Percentiles rank a stretch among this genome's conserved stretches.
Evolutionary conservation across 23 tunicate genomes (phyloP).

Genomic region (Trididemnum miniatum): DNA sequence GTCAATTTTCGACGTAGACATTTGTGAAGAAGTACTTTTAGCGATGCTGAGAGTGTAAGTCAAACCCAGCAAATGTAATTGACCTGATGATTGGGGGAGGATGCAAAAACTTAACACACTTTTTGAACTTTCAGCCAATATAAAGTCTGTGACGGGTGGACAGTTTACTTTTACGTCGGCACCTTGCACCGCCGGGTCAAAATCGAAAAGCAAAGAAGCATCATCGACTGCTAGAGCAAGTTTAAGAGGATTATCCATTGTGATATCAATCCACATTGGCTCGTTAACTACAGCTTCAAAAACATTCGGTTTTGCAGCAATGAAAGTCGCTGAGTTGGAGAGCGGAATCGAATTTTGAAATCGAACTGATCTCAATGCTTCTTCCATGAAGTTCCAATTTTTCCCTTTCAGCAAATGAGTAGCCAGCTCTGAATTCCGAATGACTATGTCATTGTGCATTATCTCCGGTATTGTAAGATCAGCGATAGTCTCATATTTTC

Average conservation of each 20-base stretch:
- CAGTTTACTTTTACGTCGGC: neutral
- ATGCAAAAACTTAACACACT: constrained; percentile 27
- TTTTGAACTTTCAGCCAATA: constrained; percentile 21
- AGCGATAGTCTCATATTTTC: neutral
- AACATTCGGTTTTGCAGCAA: neutral
- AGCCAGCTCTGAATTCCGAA: neutral
- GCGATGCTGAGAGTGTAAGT: constrained; percentile 36
- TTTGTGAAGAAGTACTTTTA: constrained; percentile 5
- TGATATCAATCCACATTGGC: constrained; percentile 41
- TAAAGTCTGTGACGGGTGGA: constrained; percentile 26
- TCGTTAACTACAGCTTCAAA: constrained; percentile 39
- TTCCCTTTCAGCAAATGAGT: neutral
- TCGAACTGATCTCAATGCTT: constrained; percentile 6
- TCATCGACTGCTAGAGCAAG: constrained; percentile 30
- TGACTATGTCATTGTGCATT: neutral
- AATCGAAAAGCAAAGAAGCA: constrained; percentile 23
- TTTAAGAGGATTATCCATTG: constrained; percentile 37
- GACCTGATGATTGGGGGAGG: constrained; percentile 26
- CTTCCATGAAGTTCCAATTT: constrained; percentile 24
- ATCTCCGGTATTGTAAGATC: neutral
- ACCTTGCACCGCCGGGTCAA: neutral
- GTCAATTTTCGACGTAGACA: constrained; percentile 28
- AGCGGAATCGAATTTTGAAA: neutral
- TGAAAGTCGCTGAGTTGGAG: neutral
- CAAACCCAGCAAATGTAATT: constrained; percentile 35